Percentiles rank a stretch among this genome's conserved stretches.
Evolutionary conservation across 2,113 vertebrate species (phyloP).

Genomic region (Mixornis gularis): DNA sequence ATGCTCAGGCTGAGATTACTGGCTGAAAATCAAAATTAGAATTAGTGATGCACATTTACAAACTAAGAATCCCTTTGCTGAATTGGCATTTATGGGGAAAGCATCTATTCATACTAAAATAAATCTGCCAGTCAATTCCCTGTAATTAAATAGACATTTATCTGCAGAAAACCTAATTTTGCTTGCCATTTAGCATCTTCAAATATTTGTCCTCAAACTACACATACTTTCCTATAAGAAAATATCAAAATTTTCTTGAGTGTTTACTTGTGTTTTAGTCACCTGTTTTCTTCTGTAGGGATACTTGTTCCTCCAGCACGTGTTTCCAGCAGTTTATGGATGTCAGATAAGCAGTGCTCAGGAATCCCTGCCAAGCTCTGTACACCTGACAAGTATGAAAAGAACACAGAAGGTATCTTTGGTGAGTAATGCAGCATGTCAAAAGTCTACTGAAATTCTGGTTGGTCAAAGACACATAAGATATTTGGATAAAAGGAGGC

Average conservation of each 20-base stretch:
- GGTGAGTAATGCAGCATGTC: neutral
- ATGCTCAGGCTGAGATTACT: neutral
- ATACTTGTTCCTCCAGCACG: neutral
- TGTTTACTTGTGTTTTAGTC: neutral
- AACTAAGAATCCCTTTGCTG: conserved; percentile 1
- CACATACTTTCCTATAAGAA: neutral
- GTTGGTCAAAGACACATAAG: neutral
- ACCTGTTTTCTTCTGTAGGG: neutral
- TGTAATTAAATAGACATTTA: neutral
- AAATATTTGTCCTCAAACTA: neutral
- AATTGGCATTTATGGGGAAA: neutral
- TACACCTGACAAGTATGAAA: neutral
- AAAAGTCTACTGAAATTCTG: neutral
- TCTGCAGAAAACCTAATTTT: neutral
- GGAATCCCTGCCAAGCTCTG: neutral
- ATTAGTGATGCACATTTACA: neutral
- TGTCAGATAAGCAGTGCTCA: neutral
- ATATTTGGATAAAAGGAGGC: neutral
- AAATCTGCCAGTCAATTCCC: neutral
- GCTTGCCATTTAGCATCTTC: neutral
- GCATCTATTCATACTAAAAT: neutral
- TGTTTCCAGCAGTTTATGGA: neutral
- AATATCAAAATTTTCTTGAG: neutral
- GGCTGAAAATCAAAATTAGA: neutral
- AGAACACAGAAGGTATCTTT: neutral